phyloP scores from a whole-genome alignment of 2,888 invertebrate species.

The Dryobota labecula region DNA sequence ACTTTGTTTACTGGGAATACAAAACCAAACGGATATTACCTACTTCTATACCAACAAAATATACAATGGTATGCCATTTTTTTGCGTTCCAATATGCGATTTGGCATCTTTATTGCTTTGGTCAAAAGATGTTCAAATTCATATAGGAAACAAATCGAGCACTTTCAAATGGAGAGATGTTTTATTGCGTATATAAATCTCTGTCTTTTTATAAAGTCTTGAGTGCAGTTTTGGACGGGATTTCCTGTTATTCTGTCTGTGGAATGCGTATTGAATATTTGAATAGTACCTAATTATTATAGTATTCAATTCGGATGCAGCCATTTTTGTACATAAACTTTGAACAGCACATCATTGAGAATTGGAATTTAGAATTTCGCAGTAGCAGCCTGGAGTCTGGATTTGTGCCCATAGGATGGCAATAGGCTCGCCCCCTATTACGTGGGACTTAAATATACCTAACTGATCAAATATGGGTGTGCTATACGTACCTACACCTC shows the following conservation, averaged over 20 bases:
- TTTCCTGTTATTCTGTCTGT: constrained; percentile 9
- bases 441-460: too few species aligned
- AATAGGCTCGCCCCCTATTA: too few species aligned
- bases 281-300: constrained; percentile 11
- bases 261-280: constrained; percentile 8
- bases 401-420: too few species aligned
- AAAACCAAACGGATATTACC: constrained; percentile 6
- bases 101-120: constrained; percentile 35
- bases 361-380: too few species aligned
- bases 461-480: too few species aligned
- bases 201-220: constrained; percentile 2
- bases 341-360: not conserved
- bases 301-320: not conserved
- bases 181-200: constrained; percentile 28
- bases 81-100: constrained; percentile 10
- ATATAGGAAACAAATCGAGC: constrained; percentile 34
- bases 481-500: too few species aligned
- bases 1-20: not conserved
- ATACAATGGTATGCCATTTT: constrained; percentile 2
- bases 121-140: constrained; percentile 19
- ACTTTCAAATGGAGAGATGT: constrained; percentile 24
- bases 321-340: not conserved
- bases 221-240: constrained; percentile 21
- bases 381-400: too few species aligned
- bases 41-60: constrained; percentile 1